Percentiles rank a stretch among this genome's conserved stretches.
Evolutionary conservation across 2,797 vertebrate species (phyloP).

Genomic region (Sphenodon punctatus): DNA sequence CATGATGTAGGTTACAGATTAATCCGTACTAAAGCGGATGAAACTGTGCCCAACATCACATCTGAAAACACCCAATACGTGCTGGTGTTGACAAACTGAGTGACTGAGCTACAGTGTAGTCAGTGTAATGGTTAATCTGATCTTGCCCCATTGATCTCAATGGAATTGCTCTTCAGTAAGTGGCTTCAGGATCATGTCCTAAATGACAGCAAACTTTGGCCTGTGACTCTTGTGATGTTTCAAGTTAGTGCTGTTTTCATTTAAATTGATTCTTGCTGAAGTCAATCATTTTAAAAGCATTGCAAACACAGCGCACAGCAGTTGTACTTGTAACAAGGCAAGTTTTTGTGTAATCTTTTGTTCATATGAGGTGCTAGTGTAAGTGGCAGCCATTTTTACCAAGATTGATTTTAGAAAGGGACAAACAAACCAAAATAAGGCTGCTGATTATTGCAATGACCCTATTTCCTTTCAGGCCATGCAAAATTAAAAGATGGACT

Average conservation of each 20-base stretch:
- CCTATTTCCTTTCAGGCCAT: not conserved
- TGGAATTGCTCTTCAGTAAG: not conserved
- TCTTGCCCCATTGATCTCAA: no score
- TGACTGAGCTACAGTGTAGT: no score
- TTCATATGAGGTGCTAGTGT: not conserved
- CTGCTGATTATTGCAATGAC: accelerated
- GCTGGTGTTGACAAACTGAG: no score
- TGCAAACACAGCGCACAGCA: accelerated
- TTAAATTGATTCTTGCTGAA: not conserved
- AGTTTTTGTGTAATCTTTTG: not conserved
- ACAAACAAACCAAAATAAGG: not conserved
- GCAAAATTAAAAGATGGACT: not conserved
- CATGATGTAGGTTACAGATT: no score
- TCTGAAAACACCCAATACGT: no score
- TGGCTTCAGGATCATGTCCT: no score
- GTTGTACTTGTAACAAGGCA: no score
- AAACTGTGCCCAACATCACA: no score
- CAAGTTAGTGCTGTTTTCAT: not conserved
- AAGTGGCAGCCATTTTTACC: not conserved
- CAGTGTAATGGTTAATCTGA: no score
- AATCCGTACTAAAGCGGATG: no score
- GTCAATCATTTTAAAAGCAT: no score
- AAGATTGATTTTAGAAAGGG: not conserved
- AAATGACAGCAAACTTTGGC: not conserved
- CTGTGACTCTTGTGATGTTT: not conserved